Evolutionary conservation across 1,140 invertebrate species (phyloP).

Genomic region (Globodera ellingtonae): DNA sequence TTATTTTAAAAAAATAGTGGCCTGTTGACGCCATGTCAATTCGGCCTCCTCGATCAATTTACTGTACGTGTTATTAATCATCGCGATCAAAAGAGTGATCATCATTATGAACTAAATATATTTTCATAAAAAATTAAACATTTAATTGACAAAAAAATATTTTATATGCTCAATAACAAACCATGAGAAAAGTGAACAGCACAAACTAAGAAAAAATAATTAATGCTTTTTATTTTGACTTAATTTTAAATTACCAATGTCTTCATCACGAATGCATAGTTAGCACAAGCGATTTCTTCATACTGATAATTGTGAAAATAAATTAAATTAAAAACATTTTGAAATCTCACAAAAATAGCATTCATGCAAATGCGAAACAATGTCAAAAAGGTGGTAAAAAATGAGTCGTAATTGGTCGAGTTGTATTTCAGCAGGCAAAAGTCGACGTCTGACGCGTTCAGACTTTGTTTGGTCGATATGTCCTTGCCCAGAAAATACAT

Average conservation of each 20-base stretch:
- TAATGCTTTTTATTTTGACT: no score
- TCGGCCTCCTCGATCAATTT: slow-evolving; percentile 91
- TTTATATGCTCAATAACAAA: slow-evolving; percentile 62
- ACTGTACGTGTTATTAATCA: slow-evolving; percentile 71
- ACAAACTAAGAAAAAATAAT: slow-evolving; percentile 61
- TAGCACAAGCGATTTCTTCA: slow-evolving; percentile 81
- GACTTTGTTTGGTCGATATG: slow-evolving; percentile 72
- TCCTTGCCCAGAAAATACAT: slow-evolving; percentile 96
- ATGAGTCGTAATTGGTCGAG: slow-evolving; percentile 75
- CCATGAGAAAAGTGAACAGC: slow-evolving; percentile 94
- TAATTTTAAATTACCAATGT: slow-evolving; percentile 76
- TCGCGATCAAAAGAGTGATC: slow-evolving; percentile 69
- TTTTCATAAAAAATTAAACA: neutral
- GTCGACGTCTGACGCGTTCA: slow-evolving; percentile 65
- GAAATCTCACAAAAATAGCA: slow-evolving; percentile 85
- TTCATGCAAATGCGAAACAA: slow-evolving; percentile 95
- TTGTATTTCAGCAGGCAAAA: slow-evolving; percentile 69
- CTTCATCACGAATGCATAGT: slow-evolving; percentile 86
- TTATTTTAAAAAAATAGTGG: slow-evolving; percentile 64
- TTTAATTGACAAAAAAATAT: neutral
- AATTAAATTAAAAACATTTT: slow-evolving; percentile 12
- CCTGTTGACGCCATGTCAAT: slow-evolving; percentile 97
- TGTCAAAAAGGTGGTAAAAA: slow-evolving; percentile 88
- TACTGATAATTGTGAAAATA: slow-evolving; percentile 73
- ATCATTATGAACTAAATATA: slow-evolving; percentile 72